These are phyloP conservation scores for Phenganax subtilis DNA, from an alignment of 92 coral and sea anemone genomes.

Conservation along the genomic window DNA sequence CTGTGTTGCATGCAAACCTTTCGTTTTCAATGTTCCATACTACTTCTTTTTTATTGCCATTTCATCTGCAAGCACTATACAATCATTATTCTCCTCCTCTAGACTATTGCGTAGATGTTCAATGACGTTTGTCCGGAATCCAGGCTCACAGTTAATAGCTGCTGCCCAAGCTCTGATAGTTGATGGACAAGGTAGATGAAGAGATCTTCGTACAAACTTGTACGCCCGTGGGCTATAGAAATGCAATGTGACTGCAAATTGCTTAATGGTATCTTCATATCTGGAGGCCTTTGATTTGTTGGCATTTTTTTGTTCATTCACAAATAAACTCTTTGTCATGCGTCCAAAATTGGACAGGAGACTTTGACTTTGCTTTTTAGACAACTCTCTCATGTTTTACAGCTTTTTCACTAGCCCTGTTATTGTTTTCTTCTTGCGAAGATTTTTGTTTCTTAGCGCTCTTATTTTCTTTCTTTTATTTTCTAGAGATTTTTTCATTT, in stretches of 20 bases:
- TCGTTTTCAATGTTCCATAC: constrained; percentile 19
- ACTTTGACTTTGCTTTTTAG: background rate
- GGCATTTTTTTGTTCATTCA: background rate
- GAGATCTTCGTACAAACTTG: background rate
- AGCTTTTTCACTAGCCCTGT: background rate
- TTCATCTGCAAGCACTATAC: constrained; percentile 7
- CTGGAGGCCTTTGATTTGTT: background rate
- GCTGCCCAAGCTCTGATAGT: constrained; percentile 24
- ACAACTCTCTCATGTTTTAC: background rate
- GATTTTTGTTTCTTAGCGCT: background rate
- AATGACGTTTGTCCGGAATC: background rate
- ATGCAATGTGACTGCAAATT: constrained; percentile 18
- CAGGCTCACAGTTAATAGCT: constrained; percentile 16
- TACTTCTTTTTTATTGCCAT: constrained; percentile 28
- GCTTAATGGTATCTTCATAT: background rate
- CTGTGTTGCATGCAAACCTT: constrained; percentile 18
- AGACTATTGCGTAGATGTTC: background rate
- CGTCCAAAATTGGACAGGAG: background rate
- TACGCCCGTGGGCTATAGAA: background rate
- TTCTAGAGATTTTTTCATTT: background rate
- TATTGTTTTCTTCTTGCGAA: background rate
- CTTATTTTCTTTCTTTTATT: background rate
- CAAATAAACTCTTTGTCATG: background rate
- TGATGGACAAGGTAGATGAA: constrained; percentile 28
- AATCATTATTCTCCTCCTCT: constrained; percentile 8